Base-by-base conservation (phyloP, 2,113 vertebrate genomes). In the Aegithalos caudatus region DNA sequence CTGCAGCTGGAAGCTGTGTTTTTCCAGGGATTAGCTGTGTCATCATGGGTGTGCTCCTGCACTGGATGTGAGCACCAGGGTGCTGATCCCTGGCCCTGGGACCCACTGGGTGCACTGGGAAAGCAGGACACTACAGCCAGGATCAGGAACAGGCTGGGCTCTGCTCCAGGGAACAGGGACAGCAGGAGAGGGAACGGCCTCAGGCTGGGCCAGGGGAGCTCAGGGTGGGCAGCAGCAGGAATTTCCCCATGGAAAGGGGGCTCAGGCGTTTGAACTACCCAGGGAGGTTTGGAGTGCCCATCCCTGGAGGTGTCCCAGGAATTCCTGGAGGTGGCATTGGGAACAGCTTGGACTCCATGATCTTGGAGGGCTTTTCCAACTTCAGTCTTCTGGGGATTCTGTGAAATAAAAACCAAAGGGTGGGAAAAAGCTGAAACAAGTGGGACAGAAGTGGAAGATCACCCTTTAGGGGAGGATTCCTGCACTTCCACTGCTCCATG, bases 291-390 rank as follows among this genome's bases (percentile, higher is more conserved):
- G 85, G 7, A 42, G 53, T 62, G 1, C 40, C 48, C 57, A 54
- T 24, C 65, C 56, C 65, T 54, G 48, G 15, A 16, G 44, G 42
- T 64, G 74, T 5, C 35, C 48, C 8, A 12, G 56, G 29, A 29
- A 25, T 2, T 2, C 3, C 42, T 79, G 65, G 40, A 10, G 1
- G 20, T 40, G 2, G 42, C 0, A 57, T 6, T 0, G 2, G 22
- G 7, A 37, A 58, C 38, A 45, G 38, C 1, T 21, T 0, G 24
- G 16, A 8, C 23, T 45, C 12, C 1, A 8, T 38, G 44, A 0
- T 0, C 67, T 7, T 0, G 23, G 12, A 45, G 29, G 28, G 28
- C 16, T 89, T 69, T 76, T 18, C 40, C 54, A 76, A 0, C 17
- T 12, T 40, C 51, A 10, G 28, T 2, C 0, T 60, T 3, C 20